These are phyloP conservation scores for Neopelma chrysocephalum DNA, from an alignment of 2,797 vertebrate genomes.

Conservation along the genomic window DNA sequence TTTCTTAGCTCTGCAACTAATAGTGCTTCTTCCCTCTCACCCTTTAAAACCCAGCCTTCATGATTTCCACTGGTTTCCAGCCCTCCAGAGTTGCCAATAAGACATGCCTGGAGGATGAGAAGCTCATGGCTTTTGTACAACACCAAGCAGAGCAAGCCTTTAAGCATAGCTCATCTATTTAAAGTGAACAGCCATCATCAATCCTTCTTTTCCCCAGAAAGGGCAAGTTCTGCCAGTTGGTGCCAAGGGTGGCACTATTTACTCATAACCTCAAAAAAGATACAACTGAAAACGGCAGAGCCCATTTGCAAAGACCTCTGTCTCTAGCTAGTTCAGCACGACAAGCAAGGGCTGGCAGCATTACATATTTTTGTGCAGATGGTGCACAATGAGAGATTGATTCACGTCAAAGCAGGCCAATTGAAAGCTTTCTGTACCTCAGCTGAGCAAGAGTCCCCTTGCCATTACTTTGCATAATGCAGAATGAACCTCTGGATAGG, in stretches of 20 bases:
- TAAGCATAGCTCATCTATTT: neutral
- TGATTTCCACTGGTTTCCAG: neutral
- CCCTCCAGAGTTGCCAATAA: neutral
- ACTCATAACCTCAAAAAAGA: neutral
- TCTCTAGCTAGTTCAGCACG: neutral
- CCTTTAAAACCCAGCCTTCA: neutral
- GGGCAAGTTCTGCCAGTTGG: neutral
- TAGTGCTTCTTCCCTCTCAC: neutral
- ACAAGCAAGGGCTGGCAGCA: neutral
- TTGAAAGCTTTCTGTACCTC: neutral
- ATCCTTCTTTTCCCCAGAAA: neutral
- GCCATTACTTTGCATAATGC: neutral
- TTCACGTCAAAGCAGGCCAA: neutral
- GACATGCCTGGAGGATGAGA: neutral
- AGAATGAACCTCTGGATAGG: neutral
- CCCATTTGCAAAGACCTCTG: neutral
- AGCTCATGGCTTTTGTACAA: fast-evolving
- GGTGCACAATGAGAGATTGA: neutral
- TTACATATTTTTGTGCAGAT: neutral
- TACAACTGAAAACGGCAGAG: neutral
- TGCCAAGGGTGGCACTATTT: neutral
- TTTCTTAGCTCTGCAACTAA: neutral
- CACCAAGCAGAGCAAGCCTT: neutral
- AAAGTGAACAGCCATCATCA: neutral
- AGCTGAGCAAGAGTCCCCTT: neutral